These are phyloP conservation scores for Heliconius hortense DNA, from an alignment of 2,888 invertebrate genomes.

Conservation along the genomic window DNA sequence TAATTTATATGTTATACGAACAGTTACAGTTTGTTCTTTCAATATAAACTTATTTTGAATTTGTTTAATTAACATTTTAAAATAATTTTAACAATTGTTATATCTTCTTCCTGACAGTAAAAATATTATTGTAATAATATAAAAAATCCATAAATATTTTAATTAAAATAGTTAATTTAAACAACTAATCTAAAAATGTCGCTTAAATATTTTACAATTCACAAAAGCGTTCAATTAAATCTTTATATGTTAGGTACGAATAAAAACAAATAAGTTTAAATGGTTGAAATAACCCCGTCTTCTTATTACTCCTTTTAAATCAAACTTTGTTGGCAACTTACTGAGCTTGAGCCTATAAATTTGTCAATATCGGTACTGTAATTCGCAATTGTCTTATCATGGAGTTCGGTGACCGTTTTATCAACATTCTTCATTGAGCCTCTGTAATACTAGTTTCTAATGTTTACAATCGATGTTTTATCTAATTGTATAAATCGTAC, in stretches of 20 bases:
- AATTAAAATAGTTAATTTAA: not conserved
- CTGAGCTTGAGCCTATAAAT: conserved; percentile 34
- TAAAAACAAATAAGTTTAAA: not conserved
- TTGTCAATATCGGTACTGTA: conserved; percentile 40
- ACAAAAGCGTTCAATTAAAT: not conserved
- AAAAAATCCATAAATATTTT: not conserved
- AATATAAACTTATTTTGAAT: not conserved
- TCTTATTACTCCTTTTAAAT: conserved; percentile 32
- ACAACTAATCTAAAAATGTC: not conserved
- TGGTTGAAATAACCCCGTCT: not conserved
- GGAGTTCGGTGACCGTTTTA: conserved; percentile 66
- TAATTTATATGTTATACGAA: conserved; percentile 6
- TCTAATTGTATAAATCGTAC: conserved; percentile 37
- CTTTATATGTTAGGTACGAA: not conserved
- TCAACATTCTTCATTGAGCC: conserved; percentile 66
- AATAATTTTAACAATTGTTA: not conserved
- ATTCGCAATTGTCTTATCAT: conserved; percentile 41
- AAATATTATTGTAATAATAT: not conserved
- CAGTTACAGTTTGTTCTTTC: not conserved
- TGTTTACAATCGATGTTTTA: conserved; percentile 43
- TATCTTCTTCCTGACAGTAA: not conserved
- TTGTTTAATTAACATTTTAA: not conserved
- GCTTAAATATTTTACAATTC: not conserved
- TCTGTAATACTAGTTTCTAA: conserved; percentile 51
- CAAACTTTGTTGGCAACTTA: conserved; percentile 19